phyloP scores from a whole-genome alignment of 2,113 vertebrate species.

The Coptodon rendalli region DNA sequence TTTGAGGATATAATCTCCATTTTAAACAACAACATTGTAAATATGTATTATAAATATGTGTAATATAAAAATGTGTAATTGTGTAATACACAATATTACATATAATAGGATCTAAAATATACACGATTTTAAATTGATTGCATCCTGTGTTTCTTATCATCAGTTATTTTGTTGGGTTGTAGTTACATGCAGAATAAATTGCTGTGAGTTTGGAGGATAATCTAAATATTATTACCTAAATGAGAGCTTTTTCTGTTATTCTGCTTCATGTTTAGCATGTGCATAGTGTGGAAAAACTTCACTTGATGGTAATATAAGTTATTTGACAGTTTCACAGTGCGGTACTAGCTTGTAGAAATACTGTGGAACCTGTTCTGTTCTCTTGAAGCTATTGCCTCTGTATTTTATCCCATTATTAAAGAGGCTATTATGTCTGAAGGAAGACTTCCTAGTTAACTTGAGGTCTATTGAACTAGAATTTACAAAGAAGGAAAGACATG shows the following conservation, averaged over 20 bases:
- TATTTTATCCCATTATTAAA: not conserved
- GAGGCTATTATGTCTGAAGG: not conserved
- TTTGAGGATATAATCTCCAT: not conserved
- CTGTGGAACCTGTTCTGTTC: not conserved
- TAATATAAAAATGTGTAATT: not conserved
- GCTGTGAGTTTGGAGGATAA: not conserved
- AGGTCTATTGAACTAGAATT: not conserved
- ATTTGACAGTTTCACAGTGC: not conserved
- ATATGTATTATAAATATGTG: not conserved
- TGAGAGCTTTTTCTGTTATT: slow-evolving; percentile 8
- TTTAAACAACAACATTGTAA: not conserved
- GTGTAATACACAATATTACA: not conserved
- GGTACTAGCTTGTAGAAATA: not conserved
- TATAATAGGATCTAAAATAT: not conserved
- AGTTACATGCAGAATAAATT: not conserved
- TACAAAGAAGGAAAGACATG: not conserved
- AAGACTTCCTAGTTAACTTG: not conserved
- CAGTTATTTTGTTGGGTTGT: not conserved
- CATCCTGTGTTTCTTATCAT: not conserved
- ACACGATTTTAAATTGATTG: not conserved
- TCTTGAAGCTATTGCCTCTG: not conserved
- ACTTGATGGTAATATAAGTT: not conserved
- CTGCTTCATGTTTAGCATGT: not conserved
- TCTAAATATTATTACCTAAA: not conserved
- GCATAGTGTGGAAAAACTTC: not conserved